These are phyloP conservation scores for Pipa parva DNA, from an alignment of 2,113 vertebrate species.

Conservation along the genomic window DNA sequence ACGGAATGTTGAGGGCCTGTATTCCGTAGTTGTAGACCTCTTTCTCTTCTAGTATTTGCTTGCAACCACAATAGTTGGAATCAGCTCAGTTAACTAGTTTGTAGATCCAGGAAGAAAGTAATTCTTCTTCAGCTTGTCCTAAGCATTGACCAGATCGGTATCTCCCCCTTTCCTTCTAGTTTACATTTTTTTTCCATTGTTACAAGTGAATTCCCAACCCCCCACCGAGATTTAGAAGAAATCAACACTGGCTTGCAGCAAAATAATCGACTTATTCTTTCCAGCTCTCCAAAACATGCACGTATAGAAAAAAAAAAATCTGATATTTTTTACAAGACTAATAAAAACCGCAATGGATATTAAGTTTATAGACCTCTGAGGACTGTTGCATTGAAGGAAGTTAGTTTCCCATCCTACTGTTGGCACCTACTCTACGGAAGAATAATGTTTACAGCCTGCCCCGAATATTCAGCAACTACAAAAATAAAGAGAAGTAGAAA, in stretches of 20 bases:
- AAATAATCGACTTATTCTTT: not conserved
- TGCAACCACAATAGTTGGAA: too few relatives aligned
- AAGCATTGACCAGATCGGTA: too few relatives aligned
- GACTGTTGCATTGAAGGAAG: conserved; percentile 45
- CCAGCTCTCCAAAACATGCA: not conserved
- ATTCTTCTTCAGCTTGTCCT: too few relatives aligned
- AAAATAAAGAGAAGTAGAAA: conserved; percentile 32
- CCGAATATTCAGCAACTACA: conserved; percentile 37
- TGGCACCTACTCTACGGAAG: conserved; percentile 4
- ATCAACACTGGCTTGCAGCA: not conserved
- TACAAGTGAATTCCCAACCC: not conserved
- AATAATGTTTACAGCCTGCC: conserved; percentile 41
- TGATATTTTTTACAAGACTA: conserved; percentile 53
- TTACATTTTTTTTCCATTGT: not conserved
- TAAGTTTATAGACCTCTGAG: conserved; percentile 53
- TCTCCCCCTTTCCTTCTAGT: too few relatives aligned
- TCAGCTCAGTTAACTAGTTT: too few relatives aligned
- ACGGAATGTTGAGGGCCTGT: too few relatives aligned
- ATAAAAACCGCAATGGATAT: conserved; percentile 50
- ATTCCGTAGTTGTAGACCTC: too few relatives aligned
- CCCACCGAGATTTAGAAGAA: not conserved
- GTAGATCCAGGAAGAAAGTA: too few relatives aligned
- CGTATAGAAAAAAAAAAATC: conserved; percentile 41
- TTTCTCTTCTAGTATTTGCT: too few relatives aligned
- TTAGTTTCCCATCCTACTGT: conserved; percentile 44